Conservation (phyloP, 2,113 vertebrate genomes). For the Brachyhypopomus occidentalis region DNA sequence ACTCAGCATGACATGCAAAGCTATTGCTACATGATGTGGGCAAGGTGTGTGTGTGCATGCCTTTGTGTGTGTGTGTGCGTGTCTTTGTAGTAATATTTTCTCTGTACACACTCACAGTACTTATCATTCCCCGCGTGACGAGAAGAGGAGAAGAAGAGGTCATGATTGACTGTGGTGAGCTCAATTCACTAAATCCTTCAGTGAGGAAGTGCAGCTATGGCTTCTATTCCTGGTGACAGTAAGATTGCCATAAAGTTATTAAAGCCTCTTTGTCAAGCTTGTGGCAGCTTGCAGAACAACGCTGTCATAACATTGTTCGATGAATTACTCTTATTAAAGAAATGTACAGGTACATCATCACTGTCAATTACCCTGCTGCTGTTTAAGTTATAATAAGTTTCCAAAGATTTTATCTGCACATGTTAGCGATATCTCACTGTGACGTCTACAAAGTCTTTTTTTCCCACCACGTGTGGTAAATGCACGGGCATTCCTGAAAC, state of each 20-base stretch:
- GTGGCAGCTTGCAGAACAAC: constrained; percentile 29
- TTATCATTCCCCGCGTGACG: constrained; percentile 50
- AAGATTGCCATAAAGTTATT: constrained; percentile 26
- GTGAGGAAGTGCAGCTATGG: constrained; percentile 18
- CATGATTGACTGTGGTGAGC: constrained; percentile 18
- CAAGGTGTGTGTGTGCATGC: constrained; percentile 32
- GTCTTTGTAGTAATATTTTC: constrained; percentile 38
- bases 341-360: constrained; percentile 7
- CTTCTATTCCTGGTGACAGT: constrained; percentile 35
- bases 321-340: constrained; percentile 24
- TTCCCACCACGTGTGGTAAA: not conserved
- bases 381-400: constrained; percentile 18
- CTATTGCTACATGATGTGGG: constrained; percentile 61
- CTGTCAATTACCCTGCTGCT: constrained; percentile 35
- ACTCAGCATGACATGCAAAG: constrained; percentile 83
- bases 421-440: constrained; percentile 8
- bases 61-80: constrained; percentile 26
- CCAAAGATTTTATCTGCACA: constrained; percentile 14
- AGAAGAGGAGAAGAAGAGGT: constrained; percentile 37
- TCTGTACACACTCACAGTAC: constrained; percentile 27
- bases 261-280: not conserved
- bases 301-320: constrained; percentile 32
- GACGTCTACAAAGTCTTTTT: constrained; percentile 6
- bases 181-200: constrained; percentile 19
- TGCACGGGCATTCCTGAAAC: not conserved